These are phyloP conservation scores for Microplitis mediator DNA, from an alignment of 1,140 invertebrate genomes.

Conservation along the genomic window DNA sequence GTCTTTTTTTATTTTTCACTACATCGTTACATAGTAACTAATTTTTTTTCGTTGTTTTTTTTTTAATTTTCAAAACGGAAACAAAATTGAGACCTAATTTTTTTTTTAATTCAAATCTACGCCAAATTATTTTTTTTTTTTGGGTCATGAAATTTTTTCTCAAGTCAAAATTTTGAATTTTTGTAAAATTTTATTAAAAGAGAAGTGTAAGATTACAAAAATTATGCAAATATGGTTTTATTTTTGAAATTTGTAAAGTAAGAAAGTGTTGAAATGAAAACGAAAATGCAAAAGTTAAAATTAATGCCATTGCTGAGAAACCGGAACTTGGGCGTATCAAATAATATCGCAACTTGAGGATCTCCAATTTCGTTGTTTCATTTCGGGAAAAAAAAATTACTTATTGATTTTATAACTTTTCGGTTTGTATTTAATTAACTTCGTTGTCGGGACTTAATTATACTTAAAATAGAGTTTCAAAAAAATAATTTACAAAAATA, in stretches of 20 bases:
- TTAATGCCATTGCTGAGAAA: slow-evolving; percentile 29
- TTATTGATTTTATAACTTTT: not conserved
- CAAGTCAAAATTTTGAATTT: not conserved
- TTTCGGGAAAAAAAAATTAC: not conserved
- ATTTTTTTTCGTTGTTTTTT: too few relatives aligned
- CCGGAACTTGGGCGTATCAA: slow-evolving; percentile 18
- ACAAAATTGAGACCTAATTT: too few relatives aligned
- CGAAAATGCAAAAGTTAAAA: slow-evolving; percentile 28
- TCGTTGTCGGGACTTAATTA: not conserved
- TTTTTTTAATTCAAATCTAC: too few relatives aligned
- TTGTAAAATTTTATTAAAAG: too few relatives aligned
- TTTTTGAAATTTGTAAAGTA: too few relatives aligned
- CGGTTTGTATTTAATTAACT: not conserved
- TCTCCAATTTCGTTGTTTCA: slow-evolving; percentile 15
- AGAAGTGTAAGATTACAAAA: too few relatives aligned
- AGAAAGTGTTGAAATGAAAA: not conserved
- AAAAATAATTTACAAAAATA: too few relatives aligned
- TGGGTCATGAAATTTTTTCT: too few relatives aligned
- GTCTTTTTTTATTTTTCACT: not conserved
- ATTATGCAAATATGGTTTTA: too few relatives aligned
- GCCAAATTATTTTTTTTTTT: not conserved
- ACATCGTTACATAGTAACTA: too few relatives aligned
- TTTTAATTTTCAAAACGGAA: too few relatives aligned
- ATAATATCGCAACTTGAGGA: slow-evolving; percentile 28
- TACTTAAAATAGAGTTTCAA: too few relatives aligned